Conservation (phyloP, 2,888 invertebrate species). For the Ephialtes manifestator region DNA sequence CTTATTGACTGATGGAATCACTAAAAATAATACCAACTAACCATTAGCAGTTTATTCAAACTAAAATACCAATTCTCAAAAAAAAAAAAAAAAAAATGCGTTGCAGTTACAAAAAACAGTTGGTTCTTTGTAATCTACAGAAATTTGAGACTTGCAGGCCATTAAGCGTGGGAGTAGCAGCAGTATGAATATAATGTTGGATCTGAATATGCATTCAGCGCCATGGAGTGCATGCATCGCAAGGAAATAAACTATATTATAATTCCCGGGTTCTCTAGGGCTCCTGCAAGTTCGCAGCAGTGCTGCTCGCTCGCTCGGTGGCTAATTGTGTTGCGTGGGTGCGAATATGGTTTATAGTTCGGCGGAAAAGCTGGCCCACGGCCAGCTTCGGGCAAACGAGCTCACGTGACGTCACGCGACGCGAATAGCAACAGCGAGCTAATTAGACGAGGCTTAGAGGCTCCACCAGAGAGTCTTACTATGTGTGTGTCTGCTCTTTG, state of each 20-base stretch:
- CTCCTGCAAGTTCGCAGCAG: slow-evolving; percentile 47
- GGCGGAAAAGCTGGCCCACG: slow-evolving; percentile 83
- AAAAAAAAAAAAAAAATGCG: no score
- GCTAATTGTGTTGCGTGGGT: slow-evolving; percentile 85
- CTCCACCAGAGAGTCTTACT: slow-evolving; percentile 39
- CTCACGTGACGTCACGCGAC: slow-evolving; percentile 85
- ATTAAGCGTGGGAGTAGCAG: background rate
- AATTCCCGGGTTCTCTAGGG: slow-evolving; percentile 77
- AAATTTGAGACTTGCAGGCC: background rate
- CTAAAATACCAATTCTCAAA: no score
- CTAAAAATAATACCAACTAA: no score
- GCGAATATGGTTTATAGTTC: slow-evolving; percentile 85
- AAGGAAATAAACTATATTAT: slow-evolving; percentile 76
- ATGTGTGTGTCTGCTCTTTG: slow-evolving; percentile 5
- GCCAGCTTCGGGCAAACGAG: slow-evolving; percentile 82
- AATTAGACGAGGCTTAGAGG: slow-evolving; percentile 81
- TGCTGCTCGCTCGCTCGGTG: slow-evolving; percentile 67
- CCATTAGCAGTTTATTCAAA: no score
- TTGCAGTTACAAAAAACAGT: no score
- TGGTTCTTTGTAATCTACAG: background rate
- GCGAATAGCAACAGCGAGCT: slow-evolving; percentile 84
- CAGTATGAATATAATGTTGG: background rate
- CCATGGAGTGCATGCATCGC: slow-evolving; percentile 7
- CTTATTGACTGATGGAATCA: no score
- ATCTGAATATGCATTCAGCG: background rate